Conservation (phyloP, 2,113 vertebrate species). For the Recurvirostra avosetta region DNA sequence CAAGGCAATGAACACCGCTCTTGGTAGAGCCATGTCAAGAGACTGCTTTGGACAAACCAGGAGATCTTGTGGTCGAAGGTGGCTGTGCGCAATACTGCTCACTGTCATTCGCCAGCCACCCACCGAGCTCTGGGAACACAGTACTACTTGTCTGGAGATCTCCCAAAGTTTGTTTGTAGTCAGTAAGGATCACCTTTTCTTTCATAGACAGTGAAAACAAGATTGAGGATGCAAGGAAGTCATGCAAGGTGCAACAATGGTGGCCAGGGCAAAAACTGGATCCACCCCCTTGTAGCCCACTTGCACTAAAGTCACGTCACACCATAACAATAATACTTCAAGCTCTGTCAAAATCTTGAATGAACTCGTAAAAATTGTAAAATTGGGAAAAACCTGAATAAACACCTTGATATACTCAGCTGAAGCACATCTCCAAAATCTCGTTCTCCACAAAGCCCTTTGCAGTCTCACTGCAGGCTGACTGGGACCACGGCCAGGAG, state of each 20-base stretch:
- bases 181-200: background rate
- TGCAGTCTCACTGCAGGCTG: background rate
- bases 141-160: background rate
- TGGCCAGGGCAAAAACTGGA: background rate
- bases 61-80: background rate
- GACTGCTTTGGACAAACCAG: background rate
- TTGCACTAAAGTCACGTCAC: background rate
- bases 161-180: background rate
- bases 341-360: background rate
- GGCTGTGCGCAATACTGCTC: background rate
- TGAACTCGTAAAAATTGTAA: background rate
- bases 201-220: background rate
- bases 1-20: background rate
- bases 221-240: background rate
- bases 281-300: no score
- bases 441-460: background rate
- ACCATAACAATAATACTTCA: background rate
- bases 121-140: rapidly evolving
- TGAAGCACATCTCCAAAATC: rapidly evolving
- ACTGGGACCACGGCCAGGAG: background rate
- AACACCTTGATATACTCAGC: background rate
- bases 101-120: background rate
- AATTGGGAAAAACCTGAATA: background rate
- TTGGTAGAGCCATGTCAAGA: background rate
- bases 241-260: rapidly evolving